A percentile compares a stretch with the other conserved stretches of the same genome.
These are phyloP conservation scores for Tachysurus vachellii DNA, from an alignment of 2,113 vertebrate species.

Conservation along the genomic window DNA sequence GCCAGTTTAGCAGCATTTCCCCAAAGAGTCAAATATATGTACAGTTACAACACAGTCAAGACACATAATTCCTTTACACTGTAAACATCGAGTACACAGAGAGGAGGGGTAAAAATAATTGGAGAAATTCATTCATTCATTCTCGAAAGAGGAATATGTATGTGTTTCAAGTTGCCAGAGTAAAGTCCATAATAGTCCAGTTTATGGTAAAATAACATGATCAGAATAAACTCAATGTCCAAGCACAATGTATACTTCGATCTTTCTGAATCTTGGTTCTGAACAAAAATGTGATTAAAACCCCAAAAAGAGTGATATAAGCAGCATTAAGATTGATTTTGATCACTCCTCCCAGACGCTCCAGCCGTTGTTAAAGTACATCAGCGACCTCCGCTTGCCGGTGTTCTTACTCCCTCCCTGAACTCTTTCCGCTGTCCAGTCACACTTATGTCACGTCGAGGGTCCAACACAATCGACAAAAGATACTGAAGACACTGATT, in stretches of 20 bases:
- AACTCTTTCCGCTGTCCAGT: slow-evolving; percentile 21
- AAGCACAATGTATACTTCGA: not conserved
- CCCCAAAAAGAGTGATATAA: not conserved
- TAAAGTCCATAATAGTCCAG: not conserved
- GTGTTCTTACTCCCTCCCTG: slow-evolving; percentile 34
- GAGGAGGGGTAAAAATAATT: slow-evolving; percentile 17
- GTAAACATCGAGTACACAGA: slow-evolving; percentile 76
- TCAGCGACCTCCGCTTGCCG: slow-evolving; percentile 13
- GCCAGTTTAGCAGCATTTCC: slow-evolving; percentile 78
- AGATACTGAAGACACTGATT: slow-evolving; percentile 12
- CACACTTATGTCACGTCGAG: slow-evolving; percentile 1
- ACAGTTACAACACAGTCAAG: slow-evolving; percentile 73
- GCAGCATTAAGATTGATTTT: slow-evolving; percentile 20
- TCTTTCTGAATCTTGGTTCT: not conserved
- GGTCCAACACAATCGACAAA: slow-evolving; percentile 15
- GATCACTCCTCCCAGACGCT: not conserved
- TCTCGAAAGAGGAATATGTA: slow-evolving; percentile 22
- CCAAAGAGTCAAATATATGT: slow-evolving; percentile 74
- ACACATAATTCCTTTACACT: slow-evolving; percentile 72
- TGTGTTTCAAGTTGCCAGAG: slow-evolving; percentile 32
- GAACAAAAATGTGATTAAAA: not conserved
- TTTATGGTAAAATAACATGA: slow-evolving; percentile 6
- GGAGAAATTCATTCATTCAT: not conserved
- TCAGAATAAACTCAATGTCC: not conserved
- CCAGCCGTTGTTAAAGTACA: not conserved